Percentiles rank a stretch among this genome's conserved stretches.
phyloP scores from a whole-genome alignment of 1,140 invertebrate genomes.

The Palaemon carinicauda region DNA sequence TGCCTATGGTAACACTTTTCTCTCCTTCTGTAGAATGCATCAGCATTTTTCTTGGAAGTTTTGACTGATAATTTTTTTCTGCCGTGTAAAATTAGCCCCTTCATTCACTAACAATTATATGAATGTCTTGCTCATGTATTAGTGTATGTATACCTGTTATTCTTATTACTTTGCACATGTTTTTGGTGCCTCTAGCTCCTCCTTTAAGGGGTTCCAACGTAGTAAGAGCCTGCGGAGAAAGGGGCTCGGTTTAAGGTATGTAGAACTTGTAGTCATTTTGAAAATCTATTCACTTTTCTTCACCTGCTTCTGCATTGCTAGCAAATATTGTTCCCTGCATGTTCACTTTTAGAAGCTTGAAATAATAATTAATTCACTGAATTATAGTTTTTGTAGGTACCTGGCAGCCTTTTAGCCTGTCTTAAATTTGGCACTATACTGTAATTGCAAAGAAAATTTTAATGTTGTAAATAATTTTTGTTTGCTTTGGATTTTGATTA shows the following conservation, averaged over 20 bases:
- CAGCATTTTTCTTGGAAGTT: too few relatives aligned
- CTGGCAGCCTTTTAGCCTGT: too few relatives aligned
- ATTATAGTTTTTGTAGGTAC: too few relatives aligned
- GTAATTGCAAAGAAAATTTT: too few relatives aligned
- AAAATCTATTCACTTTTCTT: background rate
- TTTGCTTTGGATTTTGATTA: too few relatives aligned
- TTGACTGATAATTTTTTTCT: too few relatives aligned
- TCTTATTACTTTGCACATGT: conserved; percentile 18
- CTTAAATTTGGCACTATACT: too few relatives aligned
- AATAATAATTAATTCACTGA: too few relatives aligned
- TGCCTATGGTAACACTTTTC: too few relatives aligned
- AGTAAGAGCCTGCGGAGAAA: conserved; percentile 37
- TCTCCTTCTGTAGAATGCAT: too few relatives aligned
- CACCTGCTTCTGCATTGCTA: background rate
- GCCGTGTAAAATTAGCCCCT: background rate
- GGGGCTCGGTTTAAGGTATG: conserved; percentile 32
- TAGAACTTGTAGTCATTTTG: background rate
- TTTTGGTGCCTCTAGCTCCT: conserved; percentile 26
- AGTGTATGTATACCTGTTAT: background rate
- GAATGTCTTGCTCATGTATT: background rate
- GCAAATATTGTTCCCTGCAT: background rate
- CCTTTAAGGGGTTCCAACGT: conserved; percentile 32
- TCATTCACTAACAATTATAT: background rate
- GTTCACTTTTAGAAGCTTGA: background rate
- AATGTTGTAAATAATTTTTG: too few relatives aligned